Evolutionary conservation across 2,797 vertebrate genomes (phyloP), one percentile per base, ranked within the genome.

Genomic region (Glyptemys insculpta): DNA sequence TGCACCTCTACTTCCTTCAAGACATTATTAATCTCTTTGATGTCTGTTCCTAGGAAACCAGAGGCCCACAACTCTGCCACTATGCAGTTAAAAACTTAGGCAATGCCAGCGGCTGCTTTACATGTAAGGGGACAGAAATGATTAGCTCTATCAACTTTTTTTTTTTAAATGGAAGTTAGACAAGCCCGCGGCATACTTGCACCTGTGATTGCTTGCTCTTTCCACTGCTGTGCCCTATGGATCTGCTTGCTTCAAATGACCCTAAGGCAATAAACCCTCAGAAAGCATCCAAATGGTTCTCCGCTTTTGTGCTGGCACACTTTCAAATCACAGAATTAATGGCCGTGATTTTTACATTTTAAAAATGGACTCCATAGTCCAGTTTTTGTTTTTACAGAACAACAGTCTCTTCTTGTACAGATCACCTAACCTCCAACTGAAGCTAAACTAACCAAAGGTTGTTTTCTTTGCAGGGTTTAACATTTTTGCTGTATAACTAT

Each of bases 201-300:
- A 97, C 93, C 96, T 97, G 96, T 91, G 90, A 92, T 89, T 93
- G 84, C 92, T 97, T 91, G 86, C 82, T 96, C 81, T 83, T 97
- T 93, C 65, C 78, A 88, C 93, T 44, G 79, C 86, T 68, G 91
- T 95, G 94, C 96, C 96, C 96, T 95, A 85, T 0, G 89, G 96
- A 97, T 95, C 95, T 97, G 93, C 97, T 97, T 96, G 92, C 96
- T 97, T 94, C 97, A 95, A 74, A 90, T 96, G 97, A 90, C 95
- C 97, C 96, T 91, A 88, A 95, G 95, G 97, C 98, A 90, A 88
- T 79, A 56, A 95, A 94, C 89, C 89, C 95, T 97, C 37, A 54
- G 91, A 80, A 81, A 1, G 12, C 76, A 85, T 74, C 86, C 87
- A 31, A 14, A 91, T 12, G 5, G 0, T 88, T 96, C 95, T 72